Base-by-base conservation (phyloP, 2,888 invertebrate species). In the Drosophila pullipes region DNA sequence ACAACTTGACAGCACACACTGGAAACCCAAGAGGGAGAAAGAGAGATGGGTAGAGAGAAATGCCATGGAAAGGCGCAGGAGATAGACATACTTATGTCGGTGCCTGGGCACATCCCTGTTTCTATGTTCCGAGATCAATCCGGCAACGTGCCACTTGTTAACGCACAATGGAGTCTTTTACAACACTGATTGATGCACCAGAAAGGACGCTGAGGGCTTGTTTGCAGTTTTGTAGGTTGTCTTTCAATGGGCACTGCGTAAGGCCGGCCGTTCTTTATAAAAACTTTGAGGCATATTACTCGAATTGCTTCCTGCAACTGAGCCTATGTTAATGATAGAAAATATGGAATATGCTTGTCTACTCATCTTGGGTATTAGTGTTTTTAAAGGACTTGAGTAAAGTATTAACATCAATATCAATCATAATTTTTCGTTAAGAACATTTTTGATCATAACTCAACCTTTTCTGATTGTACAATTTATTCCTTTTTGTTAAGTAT, bases 91-190 rank as follows among this genome's bases (percentile, higher is more conserved):
- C 78, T 82, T 79, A 78, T 68, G 73, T 73, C 66, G 68, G 74
- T 70, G 78, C 54, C 67, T 71, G 71, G 61, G 4, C 30, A 37
- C 30, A 28, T 28, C 69, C 59, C 53, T 76, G 75, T 59, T 62
- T 83, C 70, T 70, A 73, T 69, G 72, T 67, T 59, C 65, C 60
- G 70, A 77, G 64, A 75, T 85, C 88, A 83, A 83, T 74, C 81
- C 74, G 71, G 79, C 76, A 85, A 83, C 83, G 85, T 88, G 85
- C 88, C 83, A 85, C 88, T 85, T 88, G 85, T 85, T 85, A 88
- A 75, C 85, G 75, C 81, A 88, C 88, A 88, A 88, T 85, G 77
- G 72, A 83, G 52, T 59, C 65, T 73, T 74, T 72, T 74, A 77
- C 65, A 79, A 77, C 71, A 74, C 85, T 88, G 88, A 85, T 85